Conservation (phyloP, 64 coral and sea anemone genomes). For the Stichodactyla mertensii region DNA sequence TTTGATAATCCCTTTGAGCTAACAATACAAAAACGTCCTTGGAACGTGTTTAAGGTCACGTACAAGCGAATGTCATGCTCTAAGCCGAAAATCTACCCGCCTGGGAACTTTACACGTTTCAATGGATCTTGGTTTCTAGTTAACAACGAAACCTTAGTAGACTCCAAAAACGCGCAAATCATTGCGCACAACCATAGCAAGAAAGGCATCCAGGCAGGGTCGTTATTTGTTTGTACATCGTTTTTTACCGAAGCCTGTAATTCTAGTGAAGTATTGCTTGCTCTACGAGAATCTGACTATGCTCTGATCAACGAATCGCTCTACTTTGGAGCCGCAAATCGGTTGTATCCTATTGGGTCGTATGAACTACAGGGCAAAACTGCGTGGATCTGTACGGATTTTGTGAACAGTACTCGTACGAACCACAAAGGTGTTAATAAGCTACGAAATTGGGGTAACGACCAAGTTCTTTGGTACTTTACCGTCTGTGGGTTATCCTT, state of each 20-base stretch:
- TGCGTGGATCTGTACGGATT: slow-evolving; percentile 61
- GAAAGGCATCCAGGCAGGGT: not conserved
- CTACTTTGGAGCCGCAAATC: slow-evolving; percentile 32
- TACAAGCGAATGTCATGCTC: slow-evolving; percentile 54
- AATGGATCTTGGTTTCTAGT: slow-evolving; percentile 11
- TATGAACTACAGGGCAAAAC: slow-evolving; percentile 40
- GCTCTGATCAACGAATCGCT: slow-evolving; percentile 48
- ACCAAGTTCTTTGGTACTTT: slow-evolving; percentile 32
- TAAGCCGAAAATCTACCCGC: slow-evolving; percentile 45
- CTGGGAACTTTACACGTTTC: slow-evolving; percentile 42
- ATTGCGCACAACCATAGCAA: slow-evolving; percentile 39
- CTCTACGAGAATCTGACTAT: slow-evolving; percentile 39
- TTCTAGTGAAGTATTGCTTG: slow-evolving; percentile 15
- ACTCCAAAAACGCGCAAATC: not conserved
- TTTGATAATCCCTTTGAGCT: slow-evolving; percentile 52
- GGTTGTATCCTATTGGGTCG: slow-evolving; percentile 27
- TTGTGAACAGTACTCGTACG: slow-evolving; percentile 9
- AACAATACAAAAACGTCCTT: slow-evolving; percentile 37
- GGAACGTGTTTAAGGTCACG: slow-evolving; percentile 64
- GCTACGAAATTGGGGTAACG: not conserved
- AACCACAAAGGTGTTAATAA: not conserved
- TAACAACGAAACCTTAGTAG: slow-evolving; percentile 13
- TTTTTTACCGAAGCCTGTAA: slow-evolving; percentile 42
- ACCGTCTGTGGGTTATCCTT: slow-evolving; percentile 43
- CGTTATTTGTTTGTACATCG: slow-evolving; percentile 53